Conservation (phyloP, 2,888 invertebrate genomes). For the Lasioglossum marginatum region DNA sequence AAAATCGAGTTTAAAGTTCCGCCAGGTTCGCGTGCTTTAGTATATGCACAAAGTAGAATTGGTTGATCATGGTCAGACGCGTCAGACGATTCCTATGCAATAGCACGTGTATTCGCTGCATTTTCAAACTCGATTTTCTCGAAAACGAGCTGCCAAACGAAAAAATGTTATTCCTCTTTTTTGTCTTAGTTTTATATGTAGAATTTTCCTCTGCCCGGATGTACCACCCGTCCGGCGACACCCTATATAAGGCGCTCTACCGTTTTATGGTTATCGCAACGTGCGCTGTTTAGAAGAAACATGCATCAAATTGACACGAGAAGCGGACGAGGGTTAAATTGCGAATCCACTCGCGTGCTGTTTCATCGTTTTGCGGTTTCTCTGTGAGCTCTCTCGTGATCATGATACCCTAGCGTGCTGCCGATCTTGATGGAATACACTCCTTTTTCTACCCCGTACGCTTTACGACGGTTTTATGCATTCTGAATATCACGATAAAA, state of each 20-base stretch:
- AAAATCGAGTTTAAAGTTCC: too few species aligned
- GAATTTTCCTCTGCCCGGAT: too few species aligned
- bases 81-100: too few species aligned
- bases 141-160: too few species aligned
- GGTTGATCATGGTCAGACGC: too few species aligned
- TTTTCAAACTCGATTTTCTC: too few species aligned
- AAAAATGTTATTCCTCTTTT: too few species aligned
- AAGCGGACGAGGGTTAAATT: not conserved
- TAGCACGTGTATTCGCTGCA: too few species aligned
- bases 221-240: too few species aligned
- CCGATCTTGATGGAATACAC: not conserved
- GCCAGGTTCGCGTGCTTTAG: too few species aligned
- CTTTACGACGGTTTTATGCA: not conserved
- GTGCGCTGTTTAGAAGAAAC: not conserved
- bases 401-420: not conserved
- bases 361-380: not conserved
- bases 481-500: not conserved
- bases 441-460: not conserved
- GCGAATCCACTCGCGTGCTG: not conserved
- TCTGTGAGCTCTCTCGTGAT: not conserved
- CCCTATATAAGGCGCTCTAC: not conserved
- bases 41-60: too few species aligned
- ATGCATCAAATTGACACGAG: not conserved
- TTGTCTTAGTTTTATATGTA: too few species aligned
- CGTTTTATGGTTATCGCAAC: not conserved